Base-by-base conservation (phyloP, 2,888 invertebrate species). In the Phrixothrix hirtus region DNA sequence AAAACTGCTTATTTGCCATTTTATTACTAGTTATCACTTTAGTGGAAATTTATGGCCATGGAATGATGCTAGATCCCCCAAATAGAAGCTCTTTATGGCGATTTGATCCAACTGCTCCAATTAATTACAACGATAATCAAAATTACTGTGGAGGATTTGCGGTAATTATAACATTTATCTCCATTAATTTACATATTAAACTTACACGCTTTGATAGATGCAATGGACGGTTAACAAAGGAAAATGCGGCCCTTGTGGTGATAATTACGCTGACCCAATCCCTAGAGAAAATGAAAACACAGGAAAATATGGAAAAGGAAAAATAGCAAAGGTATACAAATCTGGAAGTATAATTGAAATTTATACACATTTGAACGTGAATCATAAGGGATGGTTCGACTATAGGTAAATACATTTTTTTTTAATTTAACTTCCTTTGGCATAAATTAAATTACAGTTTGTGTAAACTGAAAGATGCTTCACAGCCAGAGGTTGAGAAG, bases 271-370 rank as follows among this genome's bases (percentile, higher is more conserved):
- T 5, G 59, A 66, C 37, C 61, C 69, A 2, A 65, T 66, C 37
- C 76, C 76, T 1, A 67, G 73, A 42, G 62, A 64, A 10, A 75
- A 77, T 52, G 77, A 77, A 66, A 71, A 74, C 38, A 72, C 73
- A 2, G 76, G 77, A 27, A 62, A 17, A 34, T 80, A 74, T 59
- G 80, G 80, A 35, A 65, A 60, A 6, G 78, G 78, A 10, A 59
- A 70, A 1, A 69, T 78, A 27, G 74, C 74, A 0, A 61, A 59
- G 44, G 68, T 54, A 63, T 79, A 71, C 58, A 48, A 56, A 9
- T 37, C 65, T 3, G 76, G 73, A 3, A 57, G 63, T 31, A 59
- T 68, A 7, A 64, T 75, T 21, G 60, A 64, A 2, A 67, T 68
- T 5, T 47, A 51, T 1, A 66, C 73, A 5, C 59, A 65, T 1